phyloP scores from a whole-genome alignment of 2,888 invertebrate species.

The Andricus curvator region DNA sequence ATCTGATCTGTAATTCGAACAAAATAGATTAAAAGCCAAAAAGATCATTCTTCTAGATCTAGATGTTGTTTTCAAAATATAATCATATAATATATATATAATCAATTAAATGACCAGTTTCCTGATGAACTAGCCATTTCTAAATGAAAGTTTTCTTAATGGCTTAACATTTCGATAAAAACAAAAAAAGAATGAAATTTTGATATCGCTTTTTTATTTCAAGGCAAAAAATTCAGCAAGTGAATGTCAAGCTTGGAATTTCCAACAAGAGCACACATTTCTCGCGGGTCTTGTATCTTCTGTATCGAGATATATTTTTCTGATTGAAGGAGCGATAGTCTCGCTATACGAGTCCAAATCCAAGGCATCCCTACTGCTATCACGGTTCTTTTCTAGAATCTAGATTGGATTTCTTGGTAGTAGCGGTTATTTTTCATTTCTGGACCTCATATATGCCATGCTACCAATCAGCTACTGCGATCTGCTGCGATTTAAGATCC shows the following conservation, averaged over 20 bases:
- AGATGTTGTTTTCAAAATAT: too few relatives aligned
- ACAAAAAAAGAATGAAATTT: not conserved
- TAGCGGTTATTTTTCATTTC: conserved; percentile 1
- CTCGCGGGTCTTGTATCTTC: not conserved
- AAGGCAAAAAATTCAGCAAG: not conserved
- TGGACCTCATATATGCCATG: conserved; percentile 1
- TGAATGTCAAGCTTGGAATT: not conserved
- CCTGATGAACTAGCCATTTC: too few relatives aligned
- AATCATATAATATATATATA: too few relatives aligned
- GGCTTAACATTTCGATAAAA: not conserved
- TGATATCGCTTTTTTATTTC: not conserved
- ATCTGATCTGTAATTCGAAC: too few relatives aligned
- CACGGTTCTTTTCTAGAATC: not conserved
- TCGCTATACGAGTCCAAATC: not conserved
- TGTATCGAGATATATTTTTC: conserved; percentile 8
- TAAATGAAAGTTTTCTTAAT: too few relatives aligned
- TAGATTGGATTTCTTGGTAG: conserved; percentile 16
- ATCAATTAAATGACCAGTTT: too few relatives aligned
- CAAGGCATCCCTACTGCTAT: conserved; percentile 23
- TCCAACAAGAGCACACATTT: not conserved
- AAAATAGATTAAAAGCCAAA: too few relatives aligned
- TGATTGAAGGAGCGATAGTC: conserved; percentile 13
- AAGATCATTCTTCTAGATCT: too few relatives aligned
- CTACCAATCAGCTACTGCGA: conserved; percentile 7
- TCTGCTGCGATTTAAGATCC: conserved; percentile 27